Evolutionary conservation across 2,797 vertebrate genomes (phyloP), one percentile per base, ranked within the genome.

Genomic region (Phalanger gymnotis): DNA sequence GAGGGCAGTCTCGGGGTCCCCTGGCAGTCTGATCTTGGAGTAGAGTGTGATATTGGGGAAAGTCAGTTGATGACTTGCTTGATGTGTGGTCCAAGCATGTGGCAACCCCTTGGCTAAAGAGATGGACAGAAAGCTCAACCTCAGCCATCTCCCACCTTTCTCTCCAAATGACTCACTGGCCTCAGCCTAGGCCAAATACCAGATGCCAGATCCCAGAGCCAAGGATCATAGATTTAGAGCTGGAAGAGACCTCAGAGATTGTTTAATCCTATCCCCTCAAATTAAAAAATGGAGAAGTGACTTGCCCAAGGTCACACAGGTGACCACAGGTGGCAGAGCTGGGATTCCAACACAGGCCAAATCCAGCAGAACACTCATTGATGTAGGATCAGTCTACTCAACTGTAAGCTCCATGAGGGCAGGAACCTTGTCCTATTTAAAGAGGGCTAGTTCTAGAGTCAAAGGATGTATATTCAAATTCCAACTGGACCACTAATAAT

Each of bases 161-260:
- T 51, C 25, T 5, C 93, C 57, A 95, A 93, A 52, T 92, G 73
- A 87, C 40, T 28, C 92, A 40, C 52, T 54, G 54, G n/a, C 53
- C 28, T 53, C 66, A 40, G 3, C 53, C 19, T 90, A 94, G n/a
- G 61, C 4, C 11, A 97, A 90, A 95, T 47, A 31, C 95, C 54
- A 47, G 90, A 3, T 58, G 28, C 52, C 94, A 95, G 54, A 54
- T 94, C 90, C 56, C 10, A 9, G 91, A 30, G 90, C 57, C 53
- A 25, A 12, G 92, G 19, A 81, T 81, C 22, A 93, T 90, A 47
- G 52, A 95, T 94, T 52, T 90, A 95, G 93, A 52, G 13, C 30
- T 4, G 14, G 25, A 91, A 5, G 73, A 51, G 40, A 87, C 22
- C 40, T 54, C 56, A 92, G 54, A 13, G 40, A 19, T 89, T 25